These are phyloP conservation scores for Kradibia gibbosae DNA, from an alignment of 1,140 invertebrate species.

Conservation along the genomic window DNA sequence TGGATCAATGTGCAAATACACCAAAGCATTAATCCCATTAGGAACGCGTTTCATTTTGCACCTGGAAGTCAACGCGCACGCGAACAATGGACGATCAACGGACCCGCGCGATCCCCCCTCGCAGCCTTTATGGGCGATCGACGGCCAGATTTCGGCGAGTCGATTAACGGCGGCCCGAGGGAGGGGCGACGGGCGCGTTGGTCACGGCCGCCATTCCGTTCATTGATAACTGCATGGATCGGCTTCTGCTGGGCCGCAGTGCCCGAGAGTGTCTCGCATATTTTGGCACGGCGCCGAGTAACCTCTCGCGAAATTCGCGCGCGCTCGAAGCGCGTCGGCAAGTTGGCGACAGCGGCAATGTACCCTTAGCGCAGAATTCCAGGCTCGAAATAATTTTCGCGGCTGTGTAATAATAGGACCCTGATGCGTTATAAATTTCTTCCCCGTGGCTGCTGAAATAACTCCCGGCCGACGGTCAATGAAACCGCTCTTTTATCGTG, in stretches of 20 bases:
- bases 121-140: too few species aligned
- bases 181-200: background rate
- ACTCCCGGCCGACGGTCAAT: constrained; percentile 1
- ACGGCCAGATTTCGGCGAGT: too few species aligned
- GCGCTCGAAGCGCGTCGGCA: constrained; percentile 18
- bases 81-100: too few species aligned
- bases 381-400: constrained; percentile 41
- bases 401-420: constrained; percentile 36
- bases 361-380: background rate
- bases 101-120: too few species aligned
- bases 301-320: constrained; percentile 20
- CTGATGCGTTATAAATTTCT: constrained; percentile 19
- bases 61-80: too few species aligned
- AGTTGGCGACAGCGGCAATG: background rate
- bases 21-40: constrained; percentile 4
- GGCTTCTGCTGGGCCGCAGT: background rate
- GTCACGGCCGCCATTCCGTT: constrained; percentile 35
- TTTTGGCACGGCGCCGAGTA: constrained; percentile 29
- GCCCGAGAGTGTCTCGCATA: constrained; percentile 4
- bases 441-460: background rate
- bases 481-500: background rate
- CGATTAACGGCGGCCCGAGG: too few species aligned
- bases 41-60: constrained; percentile 12
- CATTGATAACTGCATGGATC: constrained; percentile 26
- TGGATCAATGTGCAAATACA: background rate